Evolutionary conservation across 2,888 invertebrate genomes (phyloP).

Genomic region (Callyntrura guangdongensis): DNA sequence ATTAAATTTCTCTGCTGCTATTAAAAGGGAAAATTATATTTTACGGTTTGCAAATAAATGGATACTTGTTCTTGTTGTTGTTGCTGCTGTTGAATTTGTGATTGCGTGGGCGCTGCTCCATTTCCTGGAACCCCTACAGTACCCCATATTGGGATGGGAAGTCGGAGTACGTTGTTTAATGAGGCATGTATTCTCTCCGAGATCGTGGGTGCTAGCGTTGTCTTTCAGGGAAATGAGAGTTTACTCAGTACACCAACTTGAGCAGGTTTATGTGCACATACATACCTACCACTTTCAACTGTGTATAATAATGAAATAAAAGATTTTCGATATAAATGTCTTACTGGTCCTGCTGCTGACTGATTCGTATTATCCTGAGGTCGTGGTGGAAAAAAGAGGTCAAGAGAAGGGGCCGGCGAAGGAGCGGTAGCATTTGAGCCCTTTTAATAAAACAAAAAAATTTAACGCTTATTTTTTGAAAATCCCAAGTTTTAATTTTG

Average conservation of each 20-base stretch:
- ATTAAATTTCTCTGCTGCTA: conserved; percentile 27
- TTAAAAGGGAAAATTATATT: conserved; percentile 26
- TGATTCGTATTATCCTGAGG: conserved; percentile 30
- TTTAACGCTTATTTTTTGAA: not conserved
- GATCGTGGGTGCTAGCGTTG: conserved; percentile 59
- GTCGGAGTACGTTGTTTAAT: conserved; percentile 59
- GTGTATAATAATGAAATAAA: not conserved
- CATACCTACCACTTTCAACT: too few relatives aligned
- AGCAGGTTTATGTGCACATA: not conserved
- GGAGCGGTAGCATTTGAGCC: not conserved
- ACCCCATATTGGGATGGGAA: conserved; percentile 70
- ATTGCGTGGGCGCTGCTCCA: not conserved
- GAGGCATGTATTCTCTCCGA: conserved; percentile 59
- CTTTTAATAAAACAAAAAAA: not conserved
- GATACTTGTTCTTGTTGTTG: not conserved
- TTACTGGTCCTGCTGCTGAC: conserved; percentile 1
- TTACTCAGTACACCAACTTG: not conserved
- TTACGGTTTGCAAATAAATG: conserved; percentile 9
- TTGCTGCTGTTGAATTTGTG: conserved; percentile 30
- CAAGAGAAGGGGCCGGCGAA: conserved; percentile 16
- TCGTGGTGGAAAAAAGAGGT: conserved; percentile 23
- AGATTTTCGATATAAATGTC: not conserved
- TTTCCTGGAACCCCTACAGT: conserved; percentile 12
- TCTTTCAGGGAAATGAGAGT: conserved; percentile 52
- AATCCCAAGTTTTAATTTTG: not conserved